These are phyloP conservation scores for Urocyon cinereoargenteus DNA, from an alignment of 2,797 vertebrate genomes.

Conservation along the genomic window DNA sequence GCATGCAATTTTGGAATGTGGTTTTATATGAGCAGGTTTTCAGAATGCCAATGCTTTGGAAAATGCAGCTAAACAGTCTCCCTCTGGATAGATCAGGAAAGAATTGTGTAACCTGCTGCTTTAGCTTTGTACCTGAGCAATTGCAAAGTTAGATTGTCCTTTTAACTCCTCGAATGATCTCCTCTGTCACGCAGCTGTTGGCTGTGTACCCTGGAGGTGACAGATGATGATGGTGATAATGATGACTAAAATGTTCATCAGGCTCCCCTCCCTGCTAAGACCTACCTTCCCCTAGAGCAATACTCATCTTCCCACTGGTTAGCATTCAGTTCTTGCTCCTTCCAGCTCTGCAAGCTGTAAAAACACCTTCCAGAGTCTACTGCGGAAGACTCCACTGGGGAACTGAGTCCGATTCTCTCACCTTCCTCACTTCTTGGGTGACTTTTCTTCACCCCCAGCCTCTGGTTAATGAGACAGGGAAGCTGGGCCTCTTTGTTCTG, in stretches of 20 bases:
- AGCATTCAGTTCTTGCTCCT: neutral
- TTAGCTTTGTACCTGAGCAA: slow-evolving; percentile 37
- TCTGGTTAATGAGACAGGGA: neutral
- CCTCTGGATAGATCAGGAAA: slow-evolving; percentile 3
- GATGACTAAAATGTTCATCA: slow-evolving; percentile 61
- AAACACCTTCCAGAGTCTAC: neutral
- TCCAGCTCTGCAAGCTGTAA: neutral
- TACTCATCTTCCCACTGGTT: slow-evolving; percentile 44
- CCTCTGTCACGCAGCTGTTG: slow-evolving; percentile 5
- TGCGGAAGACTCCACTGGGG: neutral
- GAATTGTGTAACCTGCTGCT: slow-evolving; percentile 37
- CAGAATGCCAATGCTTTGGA: neutral
- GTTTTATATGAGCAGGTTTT: slow-evolving; percentile 31
- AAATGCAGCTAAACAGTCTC: slow-evolving; percentile 24
- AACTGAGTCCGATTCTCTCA: neutral
- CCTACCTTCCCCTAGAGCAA: slow-evolving; percentile 70
- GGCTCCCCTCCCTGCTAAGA: slow-evolving; percentile 63
- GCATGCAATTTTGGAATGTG: neutral
- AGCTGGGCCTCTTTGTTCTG: neutral
- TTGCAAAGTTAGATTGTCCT: slow-evolving; percentile 13
- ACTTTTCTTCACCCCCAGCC: neutral
- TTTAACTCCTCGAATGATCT: slow-evolving; percentile 46
- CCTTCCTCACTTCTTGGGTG: neutral
- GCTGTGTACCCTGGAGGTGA: slow-evolving; percentile 59
- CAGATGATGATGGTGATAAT: slow-evolving; percentile 14